Evolutionary conservation across 2,888 invertebrate species (phyloP).

Genomic region (Mesochorus sp.): DNA sequence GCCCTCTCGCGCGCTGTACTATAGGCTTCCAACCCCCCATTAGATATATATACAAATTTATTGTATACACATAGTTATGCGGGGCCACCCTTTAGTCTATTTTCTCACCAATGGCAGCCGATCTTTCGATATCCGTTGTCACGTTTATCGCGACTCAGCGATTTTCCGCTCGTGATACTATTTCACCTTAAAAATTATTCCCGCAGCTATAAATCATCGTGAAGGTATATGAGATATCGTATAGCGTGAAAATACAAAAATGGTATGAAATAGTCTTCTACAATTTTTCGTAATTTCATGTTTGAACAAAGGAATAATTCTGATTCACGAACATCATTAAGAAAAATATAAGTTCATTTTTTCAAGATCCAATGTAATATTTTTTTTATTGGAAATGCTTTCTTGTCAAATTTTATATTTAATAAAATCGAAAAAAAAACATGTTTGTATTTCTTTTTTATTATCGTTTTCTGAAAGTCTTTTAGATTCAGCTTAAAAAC

Average conservation of each 20-base stretch:
- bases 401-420: too few relatives aligned
- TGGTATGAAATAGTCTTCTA: too few relatives aligned
- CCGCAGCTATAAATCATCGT: background rate
- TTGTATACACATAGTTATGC: background rate
- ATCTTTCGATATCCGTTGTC: constrained; percentile 33
- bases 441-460: too few relatives aligned
- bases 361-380: background rate
- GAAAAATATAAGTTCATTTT: background rate
- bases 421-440: too few relatives aligned
- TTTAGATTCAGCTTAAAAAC: too few relatives aligned
- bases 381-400: too few relatives aligned
- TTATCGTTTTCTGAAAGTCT: too few relatives aligned
- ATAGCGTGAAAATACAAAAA: too few relatives aligned
- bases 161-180: constrained; percentile 5
- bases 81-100: constrained; percentile 11
- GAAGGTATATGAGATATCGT: background rate
- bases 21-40: constrained; percentile 43
- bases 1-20: constrained; percentile 38
- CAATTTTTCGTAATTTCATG: too few relatives aligned
- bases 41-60: background rate
- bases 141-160: constrained; percentile 13
- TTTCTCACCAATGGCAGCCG: constrained; percentile 1
- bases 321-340: background rate
- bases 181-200: constrained; percentile 6
- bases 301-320: background rate